These are phyloP conservation scores for Campoletis raptor DNA, from an alignment of 2,888 invertebrate genomes.

Conservation along the genomic window DNA sequence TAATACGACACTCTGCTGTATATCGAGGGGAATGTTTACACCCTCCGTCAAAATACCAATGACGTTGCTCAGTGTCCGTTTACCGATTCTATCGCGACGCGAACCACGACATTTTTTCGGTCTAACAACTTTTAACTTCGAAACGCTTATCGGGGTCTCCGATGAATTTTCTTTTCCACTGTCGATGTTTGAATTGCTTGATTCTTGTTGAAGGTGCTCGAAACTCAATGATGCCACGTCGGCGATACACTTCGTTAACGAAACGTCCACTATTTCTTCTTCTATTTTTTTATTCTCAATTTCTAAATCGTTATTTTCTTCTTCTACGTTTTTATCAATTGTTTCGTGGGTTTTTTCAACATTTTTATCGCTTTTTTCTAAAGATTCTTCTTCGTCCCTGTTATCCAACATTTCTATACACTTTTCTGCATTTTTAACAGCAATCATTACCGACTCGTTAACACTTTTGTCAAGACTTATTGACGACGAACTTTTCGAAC, in stretches of 20 bases:
- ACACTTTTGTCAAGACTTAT: neutral
- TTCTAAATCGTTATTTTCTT: neutral
- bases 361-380: neutral
- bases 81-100: constrained; percentile 75
- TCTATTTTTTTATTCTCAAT: neutral
- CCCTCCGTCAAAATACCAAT: constrained; percentile 84
- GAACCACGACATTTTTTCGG: constrained; percentile 80
- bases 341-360: constrained; percentile 11
- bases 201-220: constrained; percentile 80
- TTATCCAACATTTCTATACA: neutral
- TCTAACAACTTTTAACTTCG: constrained; percentile 78
- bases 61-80: constrained; percentile 80
- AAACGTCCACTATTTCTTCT: neutral
- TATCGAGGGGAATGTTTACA: constrained; percentile 81
- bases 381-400: neutral
- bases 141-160: constrained; percentile 76
- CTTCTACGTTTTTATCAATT: neutral
- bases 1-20: constrained; percentile 80
- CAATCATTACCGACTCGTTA: neutral
- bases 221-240: constrained; percentile 74
- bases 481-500: neutral
- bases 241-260: neutral
- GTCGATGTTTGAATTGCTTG: constrained; percentile 81
- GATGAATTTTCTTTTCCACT: constrained; percentile 84
- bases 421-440: neutral